These are phyloP conservation scores for Mesitornis unicolor DNA, from an alignment of 2,113 vertebrate genomes.

Conservation along the genomic window DNA sequence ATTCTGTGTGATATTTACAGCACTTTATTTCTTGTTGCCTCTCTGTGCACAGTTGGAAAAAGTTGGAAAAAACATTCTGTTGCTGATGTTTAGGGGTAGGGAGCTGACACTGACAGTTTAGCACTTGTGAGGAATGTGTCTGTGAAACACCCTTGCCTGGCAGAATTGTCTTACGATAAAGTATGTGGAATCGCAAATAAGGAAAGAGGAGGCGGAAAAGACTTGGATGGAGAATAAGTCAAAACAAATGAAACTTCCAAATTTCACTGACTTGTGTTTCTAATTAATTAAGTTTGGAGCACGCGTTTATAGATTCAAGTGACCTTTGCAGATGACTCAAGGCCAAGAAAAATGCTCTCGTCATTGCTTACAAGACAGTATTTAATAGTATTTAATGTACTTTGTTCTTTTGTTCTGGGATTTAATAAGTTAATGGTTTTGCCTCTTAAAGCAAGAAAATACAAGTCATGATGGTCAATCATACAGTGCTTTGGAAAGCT, in stretches of 20 bases:
- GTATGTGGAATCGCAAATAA: constrained; percentile 40
- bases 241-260: constrained; percentile 50
- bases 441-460: not conserved
- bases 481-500: not conserved
- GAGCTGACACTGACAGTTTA: constrained; percentile 12
- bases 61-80: not conserved
- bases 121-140: not conserved
- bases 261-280: constrained; percentile 63
- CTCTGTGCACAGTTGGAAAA: not conserved
- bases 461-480: not conserved
- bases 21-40: not conserved
- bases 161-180: constrained; percentile 29
- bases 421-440: constrained; percentile 7
- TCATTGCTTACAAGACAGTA: not conserved
- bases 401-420: not conserved
- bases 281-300: constrained; percentile 65
- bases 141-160: constrained; percentile 23
- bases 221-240: constrained; percentile 49
- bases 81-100: constrained; percentile 1
- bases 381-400: not conserved
- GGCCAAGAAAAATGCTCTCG: constrained; percentile 30
- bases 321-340: constrained; percentile 56
- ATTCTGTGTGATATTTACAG: not conserved
- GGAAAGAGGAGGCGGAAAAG: constrained; percentile 31
- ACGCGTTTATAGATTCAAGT: constrained; percentile 57